Percentiles rank a stretch among this genome's conserved stretches.
Conservation (phyloP, 2,888 invertebrate genomes). For the Drosophila atripex region DNA sequence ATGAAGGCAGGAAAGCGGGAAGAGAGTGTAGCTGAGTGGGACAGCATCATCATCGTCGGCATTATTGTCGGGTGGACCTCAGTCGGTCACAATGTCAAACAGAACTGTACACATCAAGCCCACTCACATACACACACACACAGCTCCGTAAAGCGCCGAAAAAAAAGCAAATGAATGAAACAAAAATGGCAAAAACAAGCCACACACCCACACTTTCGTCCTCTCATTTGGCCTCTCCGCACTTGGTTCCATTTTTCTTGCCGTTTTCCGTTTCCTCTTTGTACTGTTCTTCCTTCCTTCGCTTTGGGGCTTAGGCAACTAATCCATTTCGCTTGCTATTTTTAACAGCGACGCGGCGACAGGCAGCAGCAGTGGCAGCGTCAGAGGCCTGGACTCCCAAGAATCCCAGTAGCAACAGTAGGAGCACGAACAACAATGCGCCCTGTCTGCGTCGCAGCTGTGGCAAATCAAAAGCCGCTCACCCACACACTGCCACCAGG, state of each 20-base stretch:
- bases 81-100: constrained; percentile 70
- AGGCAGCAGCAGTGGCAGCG: constrained; percentile 33
- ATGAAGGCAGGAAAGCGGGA: neutral
- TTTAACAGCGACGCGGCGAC: constrained; percentile 64
- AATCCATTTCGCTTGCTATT: constrained; percentile 74
- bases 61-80: constrained; percentile 15
- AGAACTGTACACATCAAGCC: constrained; percentile 51
- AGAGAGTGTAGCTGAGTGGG: constrained; percentile 1
- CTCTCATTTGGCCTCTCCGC: constrained; percentile 35
- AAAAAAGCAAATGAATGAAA: constrained; percentile 16
- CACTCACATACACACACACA: constrained; percentile 21
- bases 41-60: constrained; percentile 29
- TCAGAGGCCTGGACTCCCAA: constrained; percentile 26
- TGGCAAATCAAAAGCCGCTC: constrained; percentile 65
- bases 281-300: constrained; percentile 35
- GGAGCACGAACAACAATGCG: constrained; percentile 25
- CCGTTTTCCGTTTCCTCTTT: constrained; percentile 37
- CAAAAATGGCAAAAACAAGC: constrained; percentile 40
- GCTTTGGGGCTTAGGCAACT: constrained; percentile 51
- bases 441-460: constrained; percentile 31
- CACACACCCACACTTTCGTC: constrained; percentile 44
- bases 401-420: constrained; percentile 39
- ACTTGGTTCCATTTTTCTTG: constrained; percentile 26
- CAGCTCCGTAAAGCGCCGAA: constrained; percentile 9
- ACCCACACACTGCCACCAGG: constrained; percentile 18